Conservation (phyloP, 2,888 invertebrate genomes). For the Halictus quadricinctus region DNA sequence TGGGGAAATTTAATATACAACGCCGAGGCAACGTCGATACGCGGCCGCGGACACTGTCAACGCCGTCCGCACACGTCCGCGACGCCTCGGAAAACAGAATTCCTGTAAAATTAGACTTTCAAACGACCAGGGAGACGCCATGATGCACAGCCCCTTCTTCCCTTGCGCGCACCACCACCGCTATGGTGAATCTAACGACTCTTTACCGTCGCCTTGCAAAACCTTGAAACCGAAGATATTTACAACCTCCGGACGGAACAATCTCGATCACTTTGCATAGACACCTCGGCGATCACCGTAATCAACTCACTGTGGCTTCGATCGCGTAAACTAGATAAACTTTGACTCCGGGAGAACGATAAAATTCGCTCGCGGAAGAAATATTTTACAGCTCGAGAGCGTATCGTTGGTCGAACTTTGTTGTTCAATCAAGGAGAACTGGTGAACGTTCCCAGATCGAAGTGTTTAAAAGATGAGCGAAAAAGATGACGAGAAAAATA, state of each 20-base stretch:
- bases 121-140: conserved; percentile 54
- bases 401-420: background rate
- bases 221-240: background rate
- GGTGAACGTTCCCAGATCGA: too few relatives aligned
- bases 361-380: background rate
- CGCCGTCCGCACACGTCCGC: background rate
- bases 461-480: too few relatives aligned
- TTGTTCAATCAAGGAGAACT: too few relatives aligned
- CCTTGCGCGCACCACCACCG: background rate
- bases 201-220: conserved; percentile 3
- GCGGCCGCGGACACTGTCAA: conserved; percentile 4
- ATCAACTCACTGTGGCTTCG: background rate
- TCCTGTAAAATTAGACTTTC: conserved; percentile 67
- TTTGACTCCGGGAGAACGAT: background rate
- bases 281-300: background rate
- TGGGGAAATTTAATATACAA: conserved; percentile 25
- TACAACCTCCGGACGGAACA: background rate
- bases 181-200: background rate
- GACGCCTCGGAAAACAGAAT: conserved; percentile 32
- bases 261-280: background rate
- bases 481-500: background rate
- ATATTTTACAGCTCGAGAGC: background rate
- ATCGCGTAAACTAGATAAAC: background rate
- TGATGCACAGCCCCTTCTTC: background rate
- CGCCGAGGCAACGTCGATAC: conserved; percentile 12